A percentile compares a stretch with the other conserved stretches of the same genome.
These are phyloP conservation scores for Polypedilum pembai DNA, from an alignment of 1,140 invertebrate species.

Conservation along the genomic window DNA sequence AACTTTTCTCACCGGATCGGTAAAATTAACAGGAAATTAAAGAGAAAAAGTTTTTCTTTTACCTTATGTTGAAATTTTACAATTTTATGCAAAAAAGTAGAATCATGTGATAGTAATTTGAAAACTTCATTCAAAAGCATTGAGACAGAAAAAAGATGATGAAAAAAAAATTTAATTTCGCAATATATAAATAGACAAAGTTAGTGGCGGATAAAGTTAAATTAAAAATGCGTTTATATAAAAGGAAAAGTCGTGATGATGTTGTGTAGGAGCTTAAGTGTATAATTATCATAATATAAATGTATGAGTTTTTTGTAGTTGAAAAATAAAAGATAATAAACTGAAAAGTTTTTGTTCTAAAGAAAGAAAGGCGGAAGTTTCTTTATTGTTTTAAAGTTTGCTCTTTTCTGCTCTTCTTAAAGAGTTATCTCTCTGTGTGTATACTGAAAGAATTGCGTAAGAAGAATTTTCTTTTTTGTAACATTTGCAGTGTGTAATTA, in stretches of 20 bases:
- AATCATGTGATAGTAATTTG: background rate
- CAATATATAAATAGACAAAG: background rate
- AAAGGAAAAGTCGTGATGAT: too few species aligned
- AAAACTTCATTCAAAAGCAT: background rate
- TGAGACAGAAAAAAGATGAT: background rate
- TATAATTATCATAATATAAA: too few species aligned
- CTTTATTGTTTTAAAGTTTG: too few species aligned
- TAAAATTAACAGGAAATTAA: background rate
- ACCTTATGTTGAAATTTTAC: background rate
- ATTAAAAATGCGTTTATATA: too few species aligned
- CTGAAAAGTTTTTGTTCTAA: too few species aligned
- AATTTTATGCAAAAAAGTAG: background rate
- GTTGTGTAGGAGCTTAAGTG: too few species aligned
- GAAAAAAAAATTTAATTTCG: background rate
- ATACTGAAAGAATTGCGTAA: background rate
- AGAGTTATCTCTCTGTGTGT: too few species aligned
- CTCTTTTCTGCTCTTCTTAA: too few species aligned
- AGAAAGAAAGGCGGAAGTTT: too few species aligned
- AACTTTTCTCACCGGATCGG: background rate
- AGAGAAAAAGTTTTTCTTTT: background rate
- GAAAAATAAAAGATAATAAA: too few species aligned
- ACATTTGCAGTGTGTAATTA: background rate
- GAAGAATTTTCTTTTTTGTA: background rate
- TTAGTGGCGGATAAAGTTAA: too few species aligned
- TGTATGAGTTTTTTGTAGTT: too few species aligned